These are phyloP conservation scores for Anastrepha obliqua DNA, from an alignment of 1,140 invertebrate genomes.

Conservation along the genomic window DNA sequence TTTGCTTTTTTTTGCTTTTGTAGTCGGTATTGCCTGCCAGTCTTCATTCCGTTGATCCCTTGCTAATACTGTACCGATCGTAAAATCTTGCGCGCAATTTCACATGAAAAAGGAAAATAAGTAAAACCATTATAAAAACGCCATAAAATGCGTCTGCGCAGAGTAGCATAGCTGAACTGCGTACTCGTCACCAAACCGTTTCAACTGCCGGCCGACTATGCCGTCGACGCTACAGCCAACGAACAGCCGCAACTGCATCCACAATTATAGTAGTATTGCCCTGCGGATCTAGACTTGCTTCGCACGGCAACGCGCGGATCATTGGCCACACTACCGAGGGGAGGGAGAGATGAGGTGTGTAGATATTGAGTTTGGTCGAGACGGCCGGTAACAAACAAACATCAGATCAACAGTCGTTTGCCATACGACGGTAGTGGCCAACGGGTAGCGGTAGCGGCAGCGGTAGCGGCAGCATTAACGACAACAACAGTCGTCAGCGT, in stretches of 20 bases:
- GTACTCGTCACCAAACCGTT: conserved; percentile 27
- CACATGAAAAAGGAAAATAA: conserved; percentile 53
- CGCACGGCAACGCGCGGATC: conserved; percentile 6
- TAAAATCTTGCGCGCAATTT: conserved; percentile 54
- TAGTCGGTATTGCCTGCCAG: neutral
- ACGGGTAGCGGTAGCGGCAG: neutral
- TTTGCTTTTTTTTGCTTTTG: neutral
- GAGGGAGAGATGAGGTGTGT: too few relatives aligned
- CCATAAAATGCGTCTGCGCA: conserved; percentile 55
- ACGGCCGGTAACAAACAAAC: conserved; percentile 47
- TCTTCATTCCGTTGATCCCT: conserved; percentile 44
- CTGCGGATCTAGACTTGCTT: conserved; percentile 40
- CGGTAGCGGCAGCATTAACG: neutral
- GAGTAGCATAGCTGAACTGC: conserved; percentile 22
- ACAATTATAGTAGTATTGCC: conserved; percentile 31
- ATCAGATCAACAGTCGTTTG: conserved; percentile 14
- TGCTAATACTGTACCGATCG: conserved; percentile 53
- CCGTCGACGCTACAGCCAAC: neutral
- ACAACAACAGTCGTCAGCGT: neutral
- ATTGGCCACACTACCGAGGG: conserved; percentile 16
- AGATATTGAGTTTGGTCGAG: neutral
- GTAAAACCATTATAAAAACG: conserved; percentile 55
- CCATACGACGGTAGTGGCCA: neutral
- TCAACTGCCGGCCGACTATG: neutral
- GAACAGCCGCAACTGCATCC: conserved; percentile 27